Evolutionary conservation across 2,113 vertebrate genomes (phyloP).

Genomic region (Ptychochromis oligacanthus): DNA sequence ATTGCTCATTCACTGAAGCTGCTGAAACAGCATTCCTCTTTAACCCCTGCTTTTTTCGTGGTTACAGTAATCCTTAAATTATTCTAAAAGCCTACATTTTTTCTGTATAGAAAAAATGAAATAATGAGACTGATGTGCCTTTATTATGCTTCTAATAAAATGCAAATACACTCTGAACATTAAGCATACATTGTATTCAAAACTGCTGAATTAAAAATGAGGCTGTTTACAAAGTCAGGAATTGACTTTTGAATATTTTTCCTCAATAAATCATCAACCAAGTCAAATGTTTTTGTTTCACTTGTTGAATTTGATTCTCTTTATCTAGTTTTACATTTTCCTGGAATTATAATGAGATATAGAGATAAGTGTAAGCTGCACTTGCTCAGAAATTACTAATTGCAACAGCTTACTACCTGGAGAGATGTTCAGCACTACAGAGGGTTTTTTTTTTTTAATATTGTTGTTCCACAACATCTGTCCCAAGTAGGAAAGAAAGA

Average conservation of each 20-base stretch:
- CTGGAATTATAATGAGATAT: not conserved
- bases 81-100: too few species aligned
- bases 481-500: not conserved
- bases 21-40: too few species aligned
- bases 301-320: not conserved
- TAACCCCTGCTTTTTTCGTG: too few species aligned
- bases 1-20: too few species aligned
- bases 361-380: not conserved
- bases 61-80: too few species aligned
- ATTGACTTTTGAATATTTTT: not conserved
- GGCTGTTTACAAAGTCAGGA: not conserved
- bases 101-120: too few species aligned
- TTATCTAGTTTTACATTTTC: not conserved
- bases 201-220: too few species aligned
- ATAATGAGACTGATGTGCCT: too few species aligned
- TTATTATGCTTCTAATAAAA: too few species aligned
- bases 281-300: not conserved
- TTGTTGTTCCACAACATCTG: not conserved
- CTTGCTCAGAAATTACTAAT: not conserved
- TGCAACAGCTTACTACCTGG: not conserved
- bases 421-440: not conserved
- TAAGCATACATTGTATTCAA: too few species aligned
- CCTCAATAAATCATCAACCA: not conserved
- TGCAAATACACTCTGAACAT: too few species aligned
- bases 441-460: not conserved